Percentiles rank a stretch among this genome's conserved stretches.
Conservation (phyloP, 2,113 vertebrate species). For the Tetrax tetrax region DNA sequence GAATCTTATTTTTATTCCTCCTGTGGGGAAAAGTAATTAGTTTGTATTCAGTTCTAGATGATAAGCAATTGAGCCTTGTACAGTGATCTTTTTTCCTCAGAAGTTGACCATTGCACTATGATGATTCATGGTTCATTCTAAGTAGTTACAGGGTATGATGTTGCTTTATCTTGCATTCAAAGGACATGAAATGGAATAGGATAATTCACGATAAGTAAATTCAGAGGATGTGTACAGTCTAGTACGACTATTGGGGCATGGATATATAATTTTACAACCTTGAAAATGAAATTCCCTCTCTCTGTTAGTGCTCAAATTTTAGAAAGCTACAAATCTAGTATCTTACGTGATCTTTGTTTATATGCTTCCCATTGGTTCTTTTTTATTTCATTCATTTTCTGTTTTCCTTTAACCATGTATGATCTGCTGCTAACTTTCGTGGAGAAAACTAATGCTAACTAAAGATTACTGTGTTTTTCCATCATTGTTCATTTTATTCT, state of each 20-base stretch:
- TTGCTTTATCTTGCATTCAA: not conserved
- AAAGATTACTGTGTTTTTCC: not conserved
- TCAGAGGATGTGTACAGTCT: not conserved
- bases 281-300: not conserved
- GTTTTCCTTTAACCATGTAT: not conserved
- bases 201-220: not conserved
- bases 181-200: not conserved
- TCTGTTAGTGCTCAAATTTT: not conserved
- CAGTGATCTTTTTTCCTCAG: not conserved
- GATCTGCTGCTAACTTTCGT: not conserved
- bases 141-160: not conserved
- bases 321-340: not conserved
- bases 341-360: not conserved
- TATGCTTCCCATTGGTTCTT: not conserved
- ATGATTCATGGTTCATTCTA: not conserved
- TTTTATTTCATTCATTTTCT: not conserved
- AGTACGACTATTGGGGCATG: not conserved
- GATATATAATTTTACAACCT: not conserved
- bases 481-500: not conserved
- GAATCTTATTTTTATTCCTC: not conserved
- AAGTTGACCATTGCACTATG: not conserved
- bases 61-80: not conserved
- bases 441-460: not conserved
- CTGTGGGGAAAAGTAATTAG: not conserved
- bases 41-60: not conserved